Evolutionary conservation across 1,140 invertebrate genomes (phyloP).

Genomic region (Microplitis mediator): DNA sequence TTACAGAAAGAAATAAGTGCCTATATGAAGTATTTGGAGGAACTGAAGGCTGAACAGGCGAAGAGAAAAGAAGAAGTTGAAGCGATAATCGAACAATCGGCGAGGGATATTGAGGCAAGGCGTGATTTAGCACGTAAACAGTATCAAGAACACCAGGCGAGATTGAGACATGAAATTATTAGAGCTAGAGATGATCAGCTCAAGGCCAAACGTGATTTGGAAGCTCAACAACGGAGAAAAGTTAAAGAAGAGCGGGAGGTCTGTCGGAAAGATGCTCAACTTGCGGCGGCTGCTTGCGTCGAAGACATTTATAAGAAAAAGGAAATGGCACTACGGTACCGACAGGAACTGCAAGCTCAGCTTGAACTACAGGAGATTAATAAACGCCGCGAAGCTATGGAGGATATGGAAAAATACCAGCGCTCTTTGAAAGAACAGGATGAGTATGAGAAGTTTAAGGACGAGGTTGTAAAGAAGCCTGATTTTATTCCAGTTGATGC

Average conservation of each 20-base stretch:
- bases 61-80: slow-evolving; percentile 36
- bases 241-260: slow-evolving; percentile 26
- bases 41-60: slow-evolving; percentile 33
- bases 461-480: too few species aligned
- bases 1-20: slow-evolving; percentile 36
- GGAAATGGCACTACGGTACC: slow-evolving; percentile 32
- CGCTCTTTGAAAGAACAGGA: too few species aligned
- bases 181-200: slow-evolving; percentile 36
- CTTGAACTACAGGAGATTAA: not conserved
- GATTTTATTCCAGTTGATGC: too few species aligned
- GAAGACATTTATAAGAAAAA: slow-evolving; percentile 11
- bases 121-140: slow-evolving; percentile 27
- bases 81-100: slow-evolving; percentile 23
- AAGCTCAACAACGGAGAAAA: slow-evolving; percentile 17
- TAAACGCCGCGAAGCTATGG: not conserved
- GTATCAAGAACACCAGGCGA: slow-evolving; percentile 29
- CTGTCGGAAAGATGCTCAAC: slow-evolving; percentile 34
- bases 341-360: slow-evolving; percentile 38
- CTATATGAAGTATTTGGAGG: slow-evolving; percentile 36
- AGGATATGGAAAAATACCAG: not conserved
- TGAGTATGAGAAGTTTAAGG: too few species aligned
- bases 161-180: slow-evolving; percentile 31
- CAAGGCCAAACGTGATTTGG: slow-evolving; percentile 15
- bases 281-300: slow-evolving; percentile 27
- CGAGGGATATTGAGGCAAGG: slow-evolving; percentile 11